These are phyloP conservation scores for Galbula dea DNA, from an alignment of 2,113 vertebrate species.

Conservation along the genomic window DNA sequence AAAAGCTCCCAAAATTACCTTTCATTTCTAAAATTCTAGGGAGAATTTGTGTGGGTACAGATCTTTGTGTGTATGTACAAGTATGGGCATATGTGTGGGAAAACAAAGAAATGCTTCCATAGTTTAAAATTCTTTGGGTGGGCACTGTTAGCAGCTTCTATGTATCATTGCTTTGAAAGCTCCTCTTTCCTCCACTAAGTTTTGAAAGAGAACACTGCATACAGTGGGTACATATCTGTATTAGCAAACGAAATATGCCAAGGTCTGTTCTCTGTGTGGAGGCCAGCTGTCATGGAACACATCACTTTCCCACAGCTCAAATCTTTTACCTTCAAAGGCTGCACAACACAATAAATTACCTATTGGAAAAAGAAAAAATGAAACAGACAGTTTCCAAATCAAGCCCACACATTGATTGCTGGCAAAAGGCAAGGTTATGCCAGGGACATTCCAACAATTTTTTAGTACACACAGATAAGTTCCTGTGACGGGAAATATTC, in stretches of 20 bases:
- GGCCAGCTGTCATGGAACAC: not conserved
- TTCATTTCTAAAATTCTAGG: not conserved
- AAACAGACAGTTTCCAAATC: not conserved
- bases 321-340: not conserved
- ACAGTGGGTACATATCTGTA: not conserved
- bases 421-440: not conserved
- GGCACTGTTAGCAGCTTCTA: not conserved
- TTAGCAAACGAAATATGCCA: not conserved
- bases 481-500: not conserved
- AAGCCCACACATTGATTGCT: not conserved
- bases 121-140: not conserved
- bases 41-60: not conserved
- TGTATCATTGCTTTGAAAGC: not conserved
- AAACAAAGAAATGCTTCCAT: not conserved
- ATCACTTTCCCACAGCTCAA: not conserved
- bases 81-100: rapidly evolving
- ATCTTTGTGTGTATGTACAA: too few species aligned
- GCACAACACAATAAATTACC: not conserved
- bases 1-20: rapidly evolving
- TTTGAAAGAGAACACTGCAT: not conserved
- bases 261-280: not conserved
- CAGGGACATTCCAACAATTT: not conserved
- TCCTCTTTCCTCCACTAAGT: not conserved
- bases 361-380: not conserved
- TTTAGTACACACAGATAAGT: not conserved